Conservation (phyloP, 2,113 vertebrate genomes). For the Sigmodon hispidus region DNA sequence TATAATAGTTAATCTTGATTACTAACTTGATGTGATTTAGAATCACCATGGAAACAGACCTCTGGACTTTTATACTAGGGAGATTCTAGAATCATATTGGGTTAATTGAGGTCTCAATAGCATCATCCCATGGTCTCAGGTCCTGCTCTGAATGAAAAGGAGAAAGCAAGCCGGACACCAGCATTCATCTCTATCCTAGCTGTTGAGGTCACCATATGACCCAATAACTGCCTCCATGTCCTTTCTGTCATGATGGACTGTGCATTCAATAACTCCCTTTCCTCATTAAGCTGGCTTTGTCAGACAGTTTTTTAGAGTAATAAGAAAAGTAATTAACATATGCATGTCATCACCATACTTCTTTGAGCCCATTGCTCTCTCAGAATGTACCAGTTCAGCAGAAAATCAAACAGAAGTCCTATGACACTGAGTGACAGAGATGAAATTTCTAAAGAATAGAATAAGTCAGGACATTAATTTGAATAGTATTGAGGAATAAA, state of each 20-base stretch:
- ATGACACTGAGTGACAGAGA: background rate
- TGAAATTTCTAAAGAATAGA: slow-evolving; percentile 62
- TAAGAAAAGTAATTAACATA: background rate
- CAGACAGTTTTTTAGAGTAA: background rate
- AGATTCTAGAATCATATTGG: background rate
- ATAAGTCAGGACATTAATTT: slow-evolving; percentile 67
- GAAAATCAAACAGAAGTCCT: slow-evolving; percentile 21
- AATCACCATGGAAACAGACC: background rate
- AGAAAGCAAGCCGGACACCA: background rate
- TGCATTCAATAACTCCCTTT: background rate
- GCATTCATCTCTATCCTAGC: no score
- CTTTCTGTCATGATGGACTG: background rate
- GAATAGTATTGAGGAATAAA: slow-evolving; percentile 47
- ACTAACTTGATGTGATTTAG: background rate
- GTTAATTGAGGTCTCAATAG: background rate
- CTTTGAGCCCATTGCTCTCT: background rate
- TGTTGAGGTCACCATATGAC: background rate
- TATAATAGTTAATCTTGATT: background rate
- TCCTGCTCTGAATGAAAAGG: background rate
- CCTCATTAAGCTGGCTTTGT: background rate
- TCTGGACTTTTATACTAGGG: background rate
- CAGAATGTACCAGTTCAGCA: slow-evolving; percentile 14
- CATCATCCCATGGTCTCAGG: background rate
- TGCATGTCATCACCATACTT: background rate
- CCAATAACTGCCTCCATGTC: background rate